Base-by-base conservation (phyloP, 2,113 vertebrate species). In the Lophochroa leadbeateri region DNA sequence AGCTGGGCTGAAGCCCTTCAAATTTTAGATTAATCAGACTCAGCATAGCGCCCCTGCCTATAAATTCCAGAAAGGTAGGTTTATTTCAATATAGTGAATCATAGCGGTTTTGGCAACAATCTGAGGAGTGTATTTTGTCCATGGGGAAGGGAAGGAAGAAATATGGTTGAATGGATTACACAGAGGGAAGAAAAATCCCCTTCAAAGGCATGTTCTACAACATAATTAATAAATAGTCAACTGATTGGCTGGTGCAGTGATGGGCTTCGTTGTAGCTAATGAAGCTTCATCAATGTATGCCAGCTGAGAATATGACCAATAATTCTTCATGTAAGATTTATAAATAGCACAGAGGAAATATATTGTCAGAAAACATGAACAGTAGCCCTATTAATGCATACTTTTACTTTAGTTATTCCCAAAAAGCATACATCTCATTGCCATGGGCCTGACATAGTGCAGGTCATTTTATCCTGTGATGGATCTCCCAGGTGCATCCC, bases 11-110 rank as follows among this genome's bases (percentile, higher is more conserved):
- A 83, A 97, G 53, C 10, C 68, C 82, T 97, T 94, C 86, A 86
- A 93, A 97, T 96, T 27, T 79, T 82, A 94, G 65, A 47, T 97
- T 82, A 93, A 95, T 97, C 94, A 96, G 55, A 52, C 37, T 96
- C 87, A 92, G 77, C 21, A 71, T 53, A 96, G 39, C 9, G 0
- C 41, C 61, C 41, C 25, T 82, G n/a, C 18, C 60, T 50, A 68
- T 81, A 93, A 88, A 87, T 97, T 97, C 88, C 47, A 85, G 58
- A 94, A 96, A 92, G 35, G 61, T 46, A 83, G 57, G 93, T 94
- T 96, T 84, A 96, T 70, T 95, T 67, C 50, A 44, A 31, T 91
- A 71, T 7, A 65, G 79, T 91, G 82, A 85, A 88, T 78, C 43
- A 86, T 47, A 49, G 57, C 86, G 43, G 33, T 76, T 95, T 82